A percentile compares a stretch with the other conserved stretches of the same genome.
Conservation (phyloP, 2,113 vertebrate species). For the Delphinus delphis region DNA sequence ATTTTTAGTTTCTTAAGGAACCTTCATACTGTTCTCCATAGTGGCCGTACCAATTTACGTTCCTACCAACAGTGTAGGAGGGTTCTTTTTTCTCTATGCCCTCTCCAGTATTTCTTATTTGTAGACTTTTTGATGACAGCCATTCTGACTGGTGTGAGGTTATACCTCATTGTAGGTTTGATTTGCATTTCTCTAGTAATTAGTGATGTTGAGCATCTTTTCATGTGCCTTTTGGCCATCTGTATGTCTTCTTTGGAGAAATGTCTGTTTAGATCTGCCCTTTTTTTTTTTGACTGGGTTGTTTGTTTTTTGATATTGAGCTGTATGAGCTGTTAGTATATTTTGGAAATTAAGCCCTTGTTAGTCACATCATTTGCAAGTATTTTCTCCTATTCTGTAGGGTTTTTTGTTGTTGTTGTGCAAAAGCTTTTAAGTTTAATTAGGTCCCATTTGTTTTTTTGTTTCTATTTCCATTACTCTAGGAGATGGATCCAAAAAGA, state of each 20-base stretch:
- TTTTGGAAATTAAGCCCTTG: not conserved
- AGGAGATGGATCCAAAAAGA: not conserved
- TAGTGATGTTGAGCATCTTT: not conserved
- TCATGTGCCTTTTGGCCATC: not conserved
- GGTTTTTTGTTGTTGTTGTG: not conserved
- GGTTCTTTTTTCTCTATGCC: not conserved
- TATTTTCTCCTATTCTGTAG: not conserved
- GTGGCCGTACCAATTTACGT: too few species aligned
- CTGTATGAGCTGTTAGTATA: not conserved
- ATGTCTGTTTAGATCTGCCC: not conserved
- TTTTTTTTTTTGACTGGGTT: not conserved
- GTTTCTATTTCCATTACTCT: not conserved
- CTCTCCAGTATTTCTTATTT: not conserved
- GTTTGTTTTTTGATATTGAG: not conserved
- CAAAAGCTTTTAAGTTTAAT: not conserved
- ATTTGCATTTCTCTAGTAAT: not conserved
- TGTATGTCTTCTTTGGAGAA: not conserved
- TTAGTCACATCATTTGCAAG: not conserved
- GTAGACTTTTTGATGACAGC: not conserved
- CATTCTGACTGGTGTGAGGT: not conserved
- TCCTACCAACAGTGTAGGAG: not conserved
- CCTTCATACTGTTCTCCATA: not conserved
- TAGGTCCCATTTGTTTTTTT: not conserved
- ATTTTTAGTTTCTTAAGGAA: not conserved
- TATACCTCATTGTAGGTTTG: not conserved